phyloP scores from a whole-genome alignment of 2,888 invertebrate species.

The Drosophila infuscata region DNA sequence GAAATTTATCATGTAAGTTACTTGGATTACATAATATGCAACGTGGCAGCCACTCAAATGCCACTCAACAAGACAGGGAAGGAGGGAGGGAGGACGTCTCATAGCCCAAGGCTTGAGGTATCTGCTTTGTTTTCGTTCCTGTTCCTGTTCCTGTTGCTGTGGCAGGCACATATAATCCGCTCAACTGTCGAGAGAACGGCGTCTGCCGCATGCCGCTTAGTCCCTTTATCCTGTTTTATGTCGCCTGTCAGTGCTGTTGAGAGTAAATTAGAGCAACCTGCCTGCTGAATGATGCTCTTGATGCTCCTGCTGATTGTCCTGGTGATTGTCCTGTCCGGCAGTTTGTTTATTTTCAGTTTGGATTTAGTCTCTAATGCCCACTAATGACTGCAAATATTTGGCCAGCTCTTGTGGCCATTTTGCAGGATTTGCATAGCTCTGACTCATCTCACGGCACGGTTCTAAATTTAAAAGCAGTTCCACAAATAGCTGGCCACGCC shows the following conservation, averaged over 20 bases:
- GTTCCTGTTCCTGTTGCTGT: constrained; percentile 31
- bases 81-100: neutral
- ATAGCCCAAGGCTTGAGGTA: constrained; percentile 5
- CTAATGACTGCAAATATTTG: constrained; percentile 77
- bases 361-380: constrained; percentile 61
- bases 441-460: constrained; percentile 54
- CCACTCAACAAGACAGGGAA: constrained; percentile 1
- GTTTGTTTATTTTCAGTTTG: constrained; percentile 42
- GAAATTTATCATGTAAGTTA: constrained; percentile 58
- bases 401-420: constrained; percentile 26
- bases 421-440: constrained; percentile 42
- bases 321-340: constrained; percentile 4
- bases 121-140: neutral
- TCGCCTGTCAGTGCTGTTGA: constrained; percentile 56
- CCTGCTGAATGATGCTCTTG: constrained; percentile 16
- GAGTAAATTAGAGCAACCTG: constrained; percentile 74
- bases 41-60: constrained; percentile 30
- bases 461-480: constrained; percentile 57
- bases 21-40: constrained; percentile 59
- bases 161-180: constrained; percentile 64
- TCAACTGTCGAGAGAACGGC: constrained; percentile 53
- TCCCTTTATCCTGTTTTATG: constrained; percentile 72
- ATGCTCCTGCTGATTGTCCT: constrained; percentile 2
- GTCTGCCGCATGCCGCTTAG: constrained; percentile 48
- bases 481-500: constrained; percentile 51